Evolutionary conservation across 2,113 vertebrate species (phyloP).

Genomic region (Chaetops frenatus): DNA sequence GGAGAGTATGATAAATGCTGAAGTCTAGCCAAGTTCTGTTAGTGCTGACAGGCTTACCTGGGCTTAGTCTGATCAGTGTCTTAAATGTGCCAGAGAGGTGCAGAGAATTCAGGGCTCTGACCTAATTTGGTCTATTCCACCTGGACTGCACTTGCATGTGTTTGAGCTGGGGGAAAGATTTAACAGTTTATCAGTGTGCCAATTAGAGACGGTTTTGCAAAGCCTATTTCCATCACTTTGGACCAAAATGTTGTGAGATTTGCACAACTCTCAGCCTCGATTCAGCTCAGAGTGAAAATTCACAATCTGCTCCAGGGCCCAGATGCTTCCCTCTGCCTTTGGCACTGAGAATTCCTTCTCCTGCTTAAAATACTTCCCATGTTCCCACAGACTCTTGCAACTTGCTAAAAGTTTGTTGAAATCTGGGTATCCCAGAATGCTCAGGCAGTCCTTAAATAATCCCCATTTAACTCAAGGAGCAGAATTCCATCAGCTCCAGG

Average conservation of each 20-base stretch:
- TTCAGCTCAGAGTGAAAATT: not conserved
- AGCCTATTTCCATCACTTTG: not conserved
- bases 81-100: not conserved
- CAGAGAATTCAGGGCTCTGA: not conserved
- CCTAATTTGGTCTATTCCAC: not conserved
- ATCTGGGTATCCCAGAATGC: not conserved
- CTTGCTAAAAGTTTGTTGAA: not conserved
- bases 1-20: not conserved
- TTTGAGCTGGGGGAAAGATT: not conserved
- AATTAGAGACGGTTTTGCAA: not conserved
- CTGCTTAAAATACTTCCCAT: not conserved
- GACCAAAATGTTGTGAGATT: not conserved
- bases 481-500: not conserved
- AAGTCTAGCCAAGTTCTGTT: not conserved
- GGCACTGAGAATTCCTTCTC: not conserved
- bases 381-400: not conserved
- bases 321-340: slow-evolving; percentile 18
- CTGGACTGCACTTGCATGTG: not conserved
- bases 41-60: not conserved
- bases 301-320: not conserved
- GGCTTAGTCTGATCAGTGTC: not conserved
- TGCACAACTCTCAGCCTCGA: not conserved
- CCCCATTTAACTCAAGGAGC: not conserved
- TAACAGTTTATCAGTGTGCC: not conserved
- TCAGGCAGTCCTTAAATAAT: not conserved